Evolutionary conservation across 2,888 invertebrate species (phyloP).

Genomic region (Nymphalis c-album): DNA sequence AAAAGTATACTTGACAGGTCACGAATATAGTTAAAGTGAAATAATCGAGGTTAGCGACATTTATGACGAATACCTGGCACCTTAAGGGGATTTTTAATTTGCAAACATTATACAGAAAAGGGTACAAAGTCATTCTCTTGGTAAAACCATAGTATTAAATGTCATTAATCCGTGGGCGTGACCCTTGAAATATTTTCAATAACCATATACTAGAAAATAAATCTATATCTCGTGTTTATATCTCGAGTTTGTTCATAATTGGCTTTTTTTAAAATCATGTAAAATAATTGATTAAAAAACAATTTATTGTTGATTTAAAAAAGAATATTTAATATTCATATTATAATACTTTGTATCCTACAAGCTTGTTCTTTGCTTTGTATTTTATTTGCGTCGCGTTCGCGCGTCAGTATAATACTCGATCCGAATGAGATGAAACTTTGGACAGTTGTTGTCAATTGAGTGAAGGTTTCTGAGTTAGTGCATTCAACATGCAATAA

Average conservation of each 20-base stretch:
- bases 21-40: conserved; percentile 26
- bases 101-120: conserved; percentile 25
- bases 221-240: neutral
- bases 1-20: conserved; percentile 19
- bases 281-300: too few relatives aligned
- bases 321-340: too few relatives aligned
- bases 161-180: neutral
- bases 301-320: too few relatives aligned
- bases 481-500: too few relatives aligned
- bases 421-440: too few relatives aligned
- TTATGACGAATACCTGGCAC: conserved; percentile 11
- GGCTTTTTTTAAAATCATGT: neutral
- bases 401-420: too few relatives aligned
- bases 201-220: neutral
- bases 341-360: too few relatives aligned
- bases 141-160: conserved; percentile 10
- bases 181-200: conserved; percentile 10
- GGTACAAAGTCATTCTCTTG: conserved; percentile 22
- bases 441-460: too few relatives aligned
- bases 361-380: too few relatives aligned
- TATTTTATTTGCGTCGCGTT: too few relatives aligned
- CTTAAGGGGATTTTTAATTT: conserved; percentile 24
- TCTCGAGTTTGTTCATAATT: too few relatives aligned
- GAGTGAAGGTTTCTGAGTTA: too few relatives aligned
- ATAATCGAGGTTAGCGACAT: conserved; percentile 28